Evolutionary conservation across 2,113 vertebrate species (phyloP).

Genomic region (Heterotilapia buettikoferi): DNA sequence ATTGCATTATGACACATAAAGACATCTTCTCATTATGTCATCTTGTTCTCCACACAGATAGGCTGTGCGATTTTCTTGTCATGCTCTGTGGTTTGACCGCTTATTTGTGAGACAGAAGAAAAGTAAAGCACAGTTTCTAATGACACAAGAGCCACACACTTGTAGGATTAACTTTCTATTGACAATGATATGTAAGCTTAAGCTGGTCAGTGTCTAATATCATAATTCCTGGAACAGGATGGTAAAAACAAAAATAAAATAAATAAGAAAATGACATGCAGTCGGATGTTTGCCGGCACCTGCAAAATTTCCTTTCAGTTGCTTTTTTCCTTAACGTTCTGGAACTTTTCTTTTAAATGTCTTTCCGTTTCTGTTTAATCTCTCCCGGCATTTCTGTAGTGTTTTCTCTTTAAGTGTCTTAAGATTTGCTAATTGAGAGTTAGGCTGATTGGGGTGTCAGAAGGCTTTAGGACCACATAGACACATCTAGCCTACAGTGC

Average conservation of each 20-base stretch:
- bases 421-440: slow-evolving; percentile 34
- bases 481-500: not conserved
- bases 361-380: not conserved
- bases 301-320: not conserved
- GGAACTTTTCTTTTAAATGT: not conserved
- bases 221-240: not conserved
- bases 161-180: not conserved
- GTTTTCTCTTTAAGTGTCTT: slow-evolving; percentile 2
- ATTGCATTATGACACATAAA: not conserved
- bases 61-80: not conserved
- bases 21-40: not conserved
- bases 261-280: not conserved
- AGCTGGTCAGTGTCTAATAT: not conserved
- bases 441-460: slow-evolving; percentile 15
- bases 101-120: not conserved
- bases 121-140: not conserved
- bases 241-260: not conserved
- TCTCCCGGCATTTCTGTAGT: slow-evolving; percentile 1
- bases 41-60: not conserved
- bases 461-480: slow-evolving; percentile 4
- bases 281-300: not conserved
- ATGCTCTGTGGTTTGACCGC: not conserved
- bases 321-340: not conserved
- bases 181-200: not conserved
- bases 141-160: not conserved